Evolutionary conservation across 2,113 vertebrate genomes (phyloP).

Genomic region (Deroptyus accipitrinus): DNA sequence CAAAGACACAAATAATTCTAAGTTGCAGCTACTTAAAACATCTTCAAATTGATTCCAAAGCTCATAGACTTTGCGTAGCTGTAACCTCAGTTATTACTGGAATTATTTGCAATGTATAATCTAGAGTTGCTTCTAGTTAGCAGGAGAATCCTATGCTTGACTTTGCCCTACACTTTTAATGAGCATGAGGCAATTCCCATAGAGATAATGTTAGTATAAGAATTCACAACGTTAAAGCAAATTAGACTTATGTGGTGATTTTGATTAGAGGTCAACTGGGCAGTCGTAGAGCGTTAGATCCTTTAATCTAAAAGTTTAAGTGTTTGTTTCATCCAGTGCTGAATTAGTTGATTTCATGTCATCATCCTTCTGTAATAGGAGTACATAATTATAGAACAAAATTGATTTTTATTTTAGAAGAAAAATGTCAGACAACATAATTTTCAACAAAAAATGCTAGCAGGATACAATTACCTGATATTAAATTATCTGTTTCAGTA

Average conservation of each 20-base stretch:
- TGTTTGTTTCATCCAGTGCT: background rate
- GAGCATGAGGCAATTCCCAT: background rate
- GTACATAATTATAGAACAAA: background rate
- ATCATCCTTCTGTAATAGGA: background rate
- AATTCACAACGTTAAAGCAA: background rate
- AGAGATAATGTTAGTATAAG: background rate
- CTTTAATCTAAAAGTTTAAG: background rate
- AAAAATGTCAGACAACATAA: background rate
- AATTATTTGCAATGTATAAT: background rate
- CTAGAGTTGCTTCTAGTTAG: background rate
- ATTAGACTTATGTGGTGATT: background rate
- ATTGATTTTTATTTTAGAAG: background rate
- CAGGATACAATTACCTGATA: background rate
- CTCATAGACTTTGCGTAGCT: background rate
- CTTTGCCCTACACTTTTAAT: background rate
- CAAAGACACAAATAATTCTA: background rate
- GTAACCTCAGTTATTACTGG: background rate
- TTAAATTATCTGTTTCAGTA: background rate
- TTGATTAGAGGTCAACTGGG: background rate
- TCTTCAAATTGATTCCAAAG: background rate
- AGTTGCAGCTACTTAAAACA: background rate
- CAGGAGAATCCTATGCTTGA: background rate
- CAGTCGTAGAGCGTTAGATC: background rate
- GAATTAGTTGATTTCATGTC: background rate
- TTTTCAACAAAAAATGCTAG: background rate